Evolutionary conservation across 1,140 invertebrate genomes (phyloP), one percentile per base, ranked within the genome.

Genomic region (Sarcophaga bullata): DNA sequence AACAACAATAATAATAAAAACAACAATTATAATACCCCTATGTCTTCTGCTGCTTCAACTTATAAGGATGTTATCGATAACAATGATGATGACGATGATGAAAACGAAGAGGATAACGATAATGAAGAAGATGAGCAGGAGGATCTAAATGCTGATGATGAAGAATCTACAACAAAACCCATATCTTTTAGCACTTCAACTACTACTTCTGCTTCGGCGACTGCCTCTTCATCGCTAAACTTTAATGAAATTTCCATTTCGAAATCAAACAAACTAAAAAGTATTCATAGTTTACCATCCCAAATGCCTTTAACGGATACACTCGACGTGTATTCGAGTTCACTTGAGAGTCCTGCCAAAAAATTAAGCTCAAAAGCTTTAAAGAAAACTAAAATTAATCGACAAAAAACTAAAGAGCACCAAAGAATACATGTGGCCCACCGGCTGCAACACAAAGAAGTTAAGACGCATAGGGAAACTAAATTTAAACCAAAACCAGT

Each of bases 371-470:
- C 37, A 37, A 72, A 81, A 75, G 82, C 68, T 62, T 68, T 17
- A 17, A 73, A 50, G 37, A 73, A 49, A 52, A 50, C 46, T 75
- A 68, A 15, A 25, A 58, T 4, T 37, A 37, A 37, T 4, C 1
- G 25, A 37, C 25, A 37, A 37, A 37, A 37, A 37, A 37, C 48
- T 3, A 68, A 72, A 73, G 49, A 81, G 25, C 83, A 81, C 9
- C 78, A 82, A 52, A 80, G 81, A 58, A 80, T 84, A 25, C 83
- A 84, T 47, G 73, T 73, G 3, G 83, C 83, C 8, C 82, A 84
- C 49, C 25, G 80, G 58, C 73, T 78, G 19, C 82, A 76, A 78
- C 81, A 84, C 73, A 84, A 82, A 72, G 83, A 84, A 72, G 72
- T 82, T 17, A 73, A 73, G 37, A 78, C n/a, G 7, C 81, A 82